Evolutionary conservation across 2,113 vertebrate genomes (phyloP), one percentile per base, ranked within the genome.

Genomic region (Pluvialis apricaria): DNA sequence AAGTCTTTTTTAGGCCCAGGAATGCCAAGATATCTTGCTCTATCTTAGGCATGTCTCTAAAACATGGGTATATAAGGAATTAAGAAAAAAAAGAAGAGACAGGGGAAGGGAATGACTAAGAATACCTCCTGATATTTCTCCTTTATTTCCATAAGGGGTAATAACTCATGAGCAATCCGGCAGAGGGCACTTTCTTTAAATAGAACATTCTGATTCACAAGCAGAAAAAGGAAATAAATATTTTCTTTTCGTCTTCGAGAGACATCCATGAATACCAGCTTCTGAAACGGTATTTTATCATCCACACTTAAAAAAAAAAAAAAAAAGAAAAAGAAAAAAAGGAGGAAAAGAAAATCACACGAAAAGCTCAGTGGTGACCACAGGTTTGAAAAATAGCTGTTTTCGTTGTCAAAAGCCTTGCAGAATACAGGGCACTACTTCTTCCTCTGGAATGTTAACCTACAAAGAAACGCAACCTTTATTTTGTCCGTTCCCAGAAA

Each of bases 171-270:
- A 81, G 83, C 97, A 94, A 94, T 96, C 97, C 97, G 83, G 98
- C 97, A 95, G 97, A 98, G 98, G 97, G 97, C 96, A 97, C 97
- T 97, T 97, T 62, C 98, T 98, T 98, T 98, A 98, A 98, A 98
- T 98, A 98, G 98, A 98, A 97, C 92, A 6, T 95, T 98, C 98
- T 98, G 97, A 98, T 98, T 98, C 98, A 98, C 98, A 98, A 97
- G 98, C 98, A 97, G 96, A 98, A 98, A 98, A 98, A 98, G 98
- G 98, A 98, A 98, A 98, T 98, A 98, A 98, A 98, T 98, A 98
- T 98, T 98, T 98, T 98, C 98, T 97, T 98, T 98, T 98, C 94
- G 86, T 97, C 97, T 98, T 98, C 4, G 3, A 96, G 97, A 98
- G 98, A 93, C 97, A 96, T 97, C 97, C 88, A 40, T 85, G 96